These are phyloP conservation scores for Paraescarpia echinospica DNA, from an alignment of 1,140 invertebrate genomes.

Conservation along the genomic window DNA sequence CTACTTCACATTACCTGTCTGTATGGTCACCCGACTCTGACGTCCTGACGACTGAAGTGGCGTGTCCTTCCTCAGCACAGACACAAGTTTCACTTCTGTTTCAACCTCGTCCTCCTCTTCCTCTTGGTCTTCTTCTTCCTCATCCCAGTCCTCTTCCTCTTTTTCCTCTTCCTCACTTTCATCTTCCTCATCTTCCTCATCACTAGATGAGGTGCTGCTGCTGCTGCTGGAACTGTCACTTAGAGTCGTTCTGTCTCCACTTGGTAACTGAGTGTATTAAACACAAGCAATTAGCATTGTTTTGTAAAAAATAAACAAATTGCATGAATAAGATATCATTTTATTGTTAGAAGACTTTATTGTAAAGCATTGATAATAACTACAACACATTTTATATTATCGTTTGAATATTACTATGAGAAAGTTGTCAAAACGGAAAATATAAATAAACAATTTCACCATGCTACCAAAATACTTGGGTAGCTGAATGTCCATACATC, in stretches of 20 bases:
- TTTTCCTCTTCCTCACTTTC: constrained; percentile 18
- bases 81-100: not conserved
- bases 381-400: no score
- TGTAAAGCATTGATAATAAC: no score
- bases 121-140: not conserved
- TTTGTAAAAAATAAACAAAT: no score
- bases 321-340: no score
- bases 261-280: not conserved
- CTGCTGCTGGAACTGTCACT: constrained; percentile 19
- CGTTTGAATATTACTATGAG: no score
- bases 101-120: not conserved
- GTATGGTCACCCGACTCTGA: constrained; percentile 28
- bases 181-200: constrained; percentile 1
- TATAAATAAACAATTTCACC: no score
- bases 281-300: constrained; percentile 8
- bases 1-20: constrained; percentile 10
- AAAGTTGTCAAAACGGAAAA: no score
- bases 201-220: constrained; percentile 13
- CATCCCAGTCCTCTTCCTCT: constrained; percentile 10
- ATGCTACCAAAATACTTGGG: no score
- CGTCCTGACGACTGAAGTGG: not conserved
- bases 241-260: constrained; percentile 19
- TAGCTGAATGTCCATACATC: no score
- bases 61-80: constrained; percentile 1
- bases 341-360: no score